A percentile compares a stretch with the other conserved stretches of the same genome.
Conservation (phyloP, 2,797 vertebrate species). For the Orientallactaga sibirica region DNA sequence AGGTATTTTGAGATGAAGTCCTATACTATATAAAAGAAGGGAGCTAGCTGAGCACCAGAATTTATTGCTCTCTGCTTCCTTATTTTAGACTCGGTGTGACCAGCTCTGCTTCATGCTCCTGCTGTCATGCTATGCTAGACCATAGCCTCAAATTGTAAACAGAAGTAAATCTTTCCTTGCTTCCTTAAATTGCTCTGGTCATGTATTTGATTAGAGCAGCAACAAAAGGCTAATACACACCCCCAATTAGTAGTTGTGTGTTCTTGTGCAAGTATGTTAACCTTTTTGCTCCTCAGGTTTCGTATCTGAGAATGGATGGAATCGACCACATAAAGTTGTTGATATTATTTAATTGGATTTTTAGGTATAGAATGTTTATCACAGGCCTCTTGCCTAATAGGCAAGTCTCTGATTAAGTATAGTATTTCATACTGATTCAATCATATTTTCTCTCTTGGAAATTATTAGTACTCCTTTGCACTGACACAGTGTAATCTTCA, state of each 20-base stretch:
- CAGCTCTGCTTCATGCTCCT: no score
- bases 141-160: no score
- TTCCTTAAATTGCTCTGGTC: no score
- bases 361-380: neutral
- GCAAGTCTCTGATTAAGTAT: neutral
- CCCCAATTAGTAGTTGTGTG: neutral
- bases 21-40: no score
- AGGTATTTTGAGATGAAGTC: no score
- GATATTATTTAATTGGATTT: conserved; percentile 5
- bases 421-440: neutral
- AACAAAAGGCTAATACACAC: neutral
- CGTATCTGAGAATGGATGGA: neutral
- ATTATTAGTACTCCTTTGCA: conserved; percentile 28
- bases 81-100: no score
- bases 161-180: no score
- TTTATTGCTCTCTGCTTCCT: no score
- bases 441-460: neutral
- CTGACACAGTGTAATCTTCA: neutral
- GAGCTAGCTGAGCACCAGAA: no score
- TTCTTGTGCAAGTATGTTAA: conserved; percentile 1
- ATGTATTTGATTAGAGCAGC: no score
- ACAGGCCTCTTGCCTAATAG: neutral
- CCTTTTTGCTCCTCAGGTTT: conserved; percentile 12
- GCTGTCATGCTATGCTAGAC: no score
- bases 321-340: neutral